phyloP scores from a whole-genome alignment of 2,888 invertebrate species.

The Noctua janthe region DNA sequence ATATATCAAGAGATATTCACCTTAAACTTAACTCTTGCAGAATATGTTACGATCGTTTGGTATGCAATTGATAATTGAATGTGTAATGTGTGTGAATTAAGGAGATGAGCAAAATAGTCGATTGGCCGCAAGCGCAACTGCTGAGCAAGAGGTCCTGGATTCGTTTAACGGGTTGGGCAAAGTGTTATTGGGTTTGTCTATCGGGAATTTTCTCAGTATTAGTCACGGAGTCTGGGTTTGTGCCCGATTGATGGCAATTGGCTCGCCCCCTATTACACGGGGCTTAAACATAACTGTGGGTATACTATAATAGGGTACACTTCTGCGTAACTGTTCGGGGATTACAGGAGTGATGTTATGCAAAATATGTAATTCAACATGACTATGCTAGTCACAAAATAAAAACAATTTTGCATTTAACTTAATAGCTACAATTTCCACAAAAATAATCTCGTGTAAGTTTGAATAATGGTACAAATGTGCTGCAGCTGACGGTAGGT shows the following conservation, averaged over 20 bases:
- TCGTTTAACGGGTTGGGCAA: too few species aligned
- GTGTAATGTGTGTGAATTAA: neutral
- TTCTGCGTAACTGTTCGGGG: neutral
- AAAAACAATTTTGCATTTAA: neutral
- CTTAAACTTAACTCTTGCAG: neutral
- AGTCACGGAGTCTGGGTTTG: too few species aligned
- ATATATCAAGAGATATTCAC: neutral
- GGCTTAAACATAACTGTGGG: too few species aligned
- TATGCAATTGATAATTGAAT: neutral
- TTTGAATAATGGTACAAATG: neutral
- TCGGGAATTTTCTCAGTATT: too few species aligned
- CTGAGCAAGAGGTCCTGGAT: too few species aligned
- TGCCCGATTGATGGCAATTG: too few species aligned
- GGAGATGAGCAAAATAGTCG: neutral
- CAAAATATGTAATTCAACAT: neutral
- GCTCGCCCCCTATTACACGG: too few species aligned
- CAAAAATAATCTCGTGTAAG: neutral
- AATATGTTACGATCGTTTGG: neutral
- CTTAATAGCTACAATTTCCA: neutral
- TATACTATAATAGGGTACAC: neutral
- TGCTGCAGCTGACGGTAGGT: neutral
- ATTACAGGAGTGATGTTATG: neutral
- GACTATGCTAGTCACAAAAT: neutral
- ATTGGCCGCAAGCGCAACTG: too few species aligned
- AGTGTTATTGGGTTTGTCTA: too few species aligned